These are phyloP conservation scores for Brachionus manjavacas DNA, from an alignment of 1,140 invertebrate species.

Conservation along the genomic window DNA sequence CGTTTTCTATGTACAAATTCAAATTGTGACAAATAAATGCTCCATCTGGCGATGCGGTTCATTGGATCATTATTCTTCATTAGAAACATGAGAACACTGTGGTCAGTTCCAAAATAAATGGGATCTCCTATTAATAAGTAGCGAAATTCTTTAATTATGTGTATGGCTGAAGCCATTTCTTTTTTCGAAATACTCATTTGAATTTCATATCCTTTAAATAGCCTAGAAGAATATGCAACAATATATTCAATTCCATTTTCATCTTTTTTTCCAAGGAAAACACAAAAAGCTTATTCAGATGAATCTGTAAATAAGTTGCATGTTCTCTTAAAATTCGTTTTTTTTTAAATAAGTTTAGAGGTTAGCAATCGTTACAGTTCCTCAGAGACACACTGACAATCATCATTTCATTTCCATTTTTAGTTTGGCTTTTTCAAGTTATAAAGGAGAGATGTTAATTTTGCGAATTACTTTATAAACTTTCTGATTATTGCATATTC, in stretches of 20 bases:
- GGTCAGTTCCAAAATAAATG: conserved; percentile 60
- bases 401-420: neutral
- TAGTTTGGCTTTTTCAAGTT: conserved; percentile 48
- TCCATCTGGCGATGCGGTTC: neutral
- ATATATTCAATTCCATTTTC: conserved; percentile 31
- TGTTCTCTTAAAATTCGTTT: conserved; percentile 41
- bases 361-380: conserved; percentile 42
- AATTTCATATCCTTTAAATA: neutral
- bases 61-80: neutral
- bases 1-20: neutral
- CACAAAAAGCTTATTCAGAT: conserved; percentile 41
- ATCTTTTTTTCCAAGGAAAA: conserved; percentile 42
- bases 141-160: conserved; percentile 57
- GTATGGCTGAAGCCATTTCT: conserved; percentile 52
- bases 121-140: conserved; percentile 58
- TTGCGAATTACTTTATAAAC: conserved; percentile 44
- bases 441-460: conserved; percentile 43
- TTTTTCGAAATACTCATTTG: conserved; percentile 51
- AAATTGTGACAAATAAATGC: neutral
- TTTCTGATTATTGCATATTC: conserved; percentile 42
- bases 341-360: conserved; percentile 42
- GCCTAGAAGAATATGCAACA: neutral
- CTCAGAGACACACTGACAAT: conserved; percentile 38
- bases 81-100: conserved; percentile 57
- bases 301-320: conserved; percentile 46